These are phyloP conservation scores for Lordiphosa collinella DNA, from an alignment of 1,140 invertebrate genomes.

Conservation along the genomic window DNA sequence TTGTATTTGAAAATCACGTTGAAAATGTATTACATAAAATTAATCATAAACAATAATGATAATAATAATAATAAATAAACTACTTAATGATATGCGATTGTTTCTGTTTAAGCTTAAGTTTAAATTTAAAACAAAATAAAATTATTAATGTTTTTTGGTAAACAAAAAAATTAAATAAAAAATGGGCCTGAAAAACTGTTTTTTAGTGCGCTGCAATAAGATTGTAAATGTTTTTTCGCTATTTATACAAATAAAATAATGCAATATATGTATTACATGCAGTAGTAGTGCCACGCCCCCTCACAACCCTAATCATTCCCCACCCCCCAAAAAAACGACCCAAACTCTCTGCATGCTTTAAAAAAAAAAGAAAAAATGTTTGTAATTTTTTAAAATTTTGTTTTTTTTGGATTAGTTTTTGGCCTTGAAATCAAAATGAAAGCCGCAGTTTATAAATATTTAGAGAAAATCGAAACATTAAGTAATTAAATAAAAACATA, in stretches of 20 bases:
- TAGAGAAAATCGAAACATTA: slow-evolving; percentile 51
- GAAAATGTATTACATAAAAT: slow-evolving; percentile 74
- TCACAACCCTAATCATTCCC: too few species aligned
- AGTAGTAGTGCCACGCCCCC: too few species aligned
- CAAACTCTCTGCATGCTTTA: not conserved
- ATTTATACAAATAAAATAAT: slow-evolving; percentile 48
- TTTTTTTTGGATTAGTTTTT: too few species aligned
- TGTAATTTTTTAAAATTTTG: not conserved
- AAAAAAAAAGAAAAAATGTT: slow-evolving; percentile 29
- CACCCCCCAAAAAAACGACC: too few species aligned
- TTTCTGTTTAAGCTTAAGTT: slow-evolving; percentile 71
- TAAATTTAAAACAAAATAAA: slow-evolving; percentile 42
- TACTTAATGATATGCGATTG: slow-evolving; percentile 52
- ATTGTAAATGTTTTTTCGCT: slow-evolving; percentile 72
- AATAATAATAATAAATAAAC: slow-evolving; percentile 47
- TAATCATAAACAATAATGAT: slow-evolving; percentile 49
- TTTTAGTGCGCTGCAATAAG: slow-evolving; percentile 65
- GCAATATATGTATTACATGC: too few species aligned
- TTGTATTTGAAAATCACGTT: slow-evolving; percentile 73
- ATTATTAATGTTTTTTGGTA: not conserved
- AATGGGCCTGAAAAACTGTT: slow-evolving; percentile 34
- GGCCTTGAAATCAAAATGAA: slow-evolving; percentile 20
- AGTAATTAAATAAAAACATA: slow-evolving; percentile 69
- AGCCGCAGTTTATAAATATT: slow-evolving; percentile 30
- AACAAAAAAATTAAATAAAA: slow-evolving; percentile 18